phyloP scores from a whole-genome alignment of 2,888 invertebrate species.

The Phania funesta region DNA sequence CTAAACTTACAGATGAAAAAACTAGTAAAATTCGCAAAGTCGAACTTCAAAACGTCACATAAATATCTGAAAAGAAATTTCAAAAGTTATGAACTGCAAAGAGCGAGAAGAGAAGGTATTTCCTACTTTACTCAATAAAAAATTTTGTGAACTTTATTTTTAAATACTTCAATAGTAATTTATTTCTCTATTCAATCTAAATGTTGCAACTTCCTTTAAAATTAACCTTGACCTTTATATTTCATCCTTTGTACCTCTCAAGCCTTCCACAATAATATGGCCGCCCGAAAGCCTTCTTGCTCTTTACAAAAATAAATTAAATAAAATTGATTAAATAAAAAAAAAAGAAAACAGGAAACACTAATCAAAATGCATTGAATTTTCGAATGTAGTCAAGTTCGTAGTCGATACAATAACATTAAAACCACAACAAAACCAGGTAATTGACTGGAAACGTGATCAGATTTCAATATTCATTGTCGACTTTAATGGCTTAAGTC shows the following conservation, averaged over 20 bases:
- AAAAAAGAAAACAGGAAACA: background rate
- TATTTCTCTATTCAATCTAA: too few species aligned
- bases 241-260: background rate
- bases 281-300: background rate
- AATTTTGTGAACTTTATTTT: too few species aligned
- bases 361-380: conserved; percentile 33
- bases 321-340: conserved; percentile 25
- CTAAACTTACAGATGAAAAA: too few species aligned
- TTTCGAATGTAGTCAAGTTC: background rate
- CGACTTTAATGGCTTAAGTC: conserved; percentile 71
- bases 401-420: conserved; percentile 33
- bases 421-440: conserved; percentile 69
- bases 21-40: too few species aligned
- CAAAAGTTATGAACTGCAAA: too few species aligned
- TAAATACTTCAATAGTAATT: too few species aligned
- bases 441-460: conserved; percentile 80
- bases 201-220: too few species aligned
- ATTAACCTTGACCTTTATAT: conserved; percentile 3
- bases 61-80: too few species aligned
- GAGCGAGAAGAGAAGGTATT: too few species aligned
- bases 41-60: too few species aligned
- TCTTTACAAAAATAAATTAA: conserved; percentile 1
- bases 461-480: conserved; percentile 78
- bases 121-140: too few species aligned
- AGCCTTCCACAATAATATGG: background rate